These are phyloP conservation scores for Notoglanidium macrostoma DNA, from an alignment of 2,797 vertebrate genomes.

Conservation along the genomic window DNA sequence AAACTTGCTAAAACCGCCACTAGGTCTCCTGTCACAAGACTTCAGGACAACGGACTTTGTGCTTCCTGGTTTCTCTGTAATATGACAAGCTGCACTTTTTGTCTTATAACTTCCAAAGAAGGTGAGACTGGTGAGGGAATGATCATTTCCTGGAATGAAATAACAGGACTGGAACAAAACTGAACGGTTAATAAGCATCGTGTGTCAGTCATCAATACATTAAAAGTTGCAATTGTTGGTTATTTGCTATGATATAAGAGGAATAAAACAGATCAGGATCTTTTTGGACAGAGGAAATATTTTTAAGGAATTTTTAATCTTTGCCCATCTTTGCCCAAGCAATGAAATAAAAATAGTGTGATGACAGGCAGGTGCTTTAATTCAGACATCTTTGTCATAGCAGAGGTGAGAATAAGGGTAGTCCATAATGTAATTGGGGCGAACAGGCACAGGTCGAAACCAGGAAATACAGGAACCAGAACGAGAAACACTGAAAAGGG, in stretches of 20 bases:
- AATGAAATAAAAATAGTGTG: background rate
- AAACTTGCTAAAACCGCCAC: no score
- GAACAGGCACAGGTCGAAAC: background rate
- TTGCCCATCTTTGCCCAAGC: background rate
- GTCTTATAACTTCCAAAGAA: background rate
- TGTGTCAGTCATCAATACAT: background rate
- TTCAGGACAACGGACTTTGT: background rate
- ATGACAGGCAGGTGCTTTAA: background rate
- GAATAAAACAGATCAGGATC: background rate
- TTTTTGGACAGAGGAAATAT: background rate
- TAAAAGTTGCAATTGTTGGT: background rate
- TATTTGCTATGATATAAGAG: background rate
- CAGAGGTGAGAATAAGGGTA: background rate
- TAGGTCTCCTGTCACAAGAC: background rate
- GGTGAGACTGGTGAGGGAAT: background rate
- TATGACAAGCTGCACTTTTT: background rate
- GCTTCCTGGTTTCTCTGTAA: slow-evolving; percentile 6
- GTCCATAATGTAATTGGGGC: background rate
- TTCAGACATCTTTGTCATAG: background rate
- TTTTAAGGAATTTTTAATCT: background rate
- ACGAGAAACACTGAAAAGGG: background rate
- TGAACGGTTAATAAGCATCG: background rate
- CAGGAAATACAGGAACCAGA: background rate
- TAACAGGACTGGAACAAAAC: background rate
- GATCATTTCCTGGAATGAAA: background rate